Evolutionary conservation across 1,140 invertebrate genomes (phyloP).

Genomic region (Plutomurus gul): DNA sequence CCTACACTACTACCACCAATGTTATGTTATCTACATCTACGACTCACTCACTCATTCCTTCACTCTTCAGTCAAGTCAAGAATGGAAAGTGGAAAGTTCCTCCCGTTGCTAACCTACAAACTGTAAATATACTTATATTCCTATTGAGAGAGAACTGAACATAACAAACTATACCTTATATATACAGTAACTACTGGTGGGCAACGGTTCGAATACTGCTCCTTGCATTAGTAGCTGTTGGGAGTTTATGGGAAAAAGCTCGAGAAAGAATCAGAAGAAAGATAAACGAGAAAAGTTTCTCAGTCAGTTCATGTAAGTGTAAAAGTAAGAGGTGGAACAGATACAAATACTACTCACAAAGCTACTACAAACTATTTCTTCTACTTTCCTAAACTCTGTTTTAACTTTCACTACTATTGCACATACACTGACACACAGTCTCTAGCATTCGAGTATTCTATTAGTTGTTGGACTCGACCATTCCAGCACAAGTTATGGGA

Average conservation of each 20-base stretch:
- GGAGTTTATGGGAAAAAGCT: slow-evolving; percentile 17
- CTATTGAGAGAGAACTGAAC: too few species aligned
- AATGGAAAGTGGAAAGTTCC: neutral
- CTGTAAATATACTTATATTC: neutral
- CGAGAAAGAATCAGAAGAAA: slow-evolving; percentile 11
- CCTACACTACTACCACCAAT: too few species aligned
- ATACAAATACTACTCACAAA: slow-evolving; percentile 12
- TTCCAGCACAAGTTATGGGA: too few species aligned
- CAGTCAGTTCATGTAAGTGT: neutral
- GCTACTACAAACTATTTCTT: neutral
- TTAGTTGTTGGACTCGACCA: too few species aligned
- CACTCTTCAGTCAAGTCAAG: neutral
- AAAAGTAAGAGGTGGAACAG: slow-evolving; percentile 10
- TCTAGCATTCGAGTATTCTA: too few species aligned
- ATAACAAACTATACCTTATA: neutral
- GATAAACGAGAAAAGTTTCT: slow-evolving; percentile 20
- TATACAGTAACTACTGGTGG: too few species aligned
- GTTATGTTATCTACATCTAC: slow-evolving; percentile 9
- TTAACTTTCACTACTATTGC: too few species aligned
- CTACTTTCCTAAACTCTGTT: neutral
- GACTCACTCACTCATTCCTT: neutral
- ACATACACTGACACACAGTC: too few species aligned
- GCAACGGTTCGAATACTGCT: too few species aligned
- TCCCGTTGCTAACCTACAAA: neutral
- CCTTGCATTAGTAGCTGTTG: too few species aligned